phyloP scores from a whole-genome alignment of 2,888 invertebrate species.

The Abrostola triplasia region DNA sequence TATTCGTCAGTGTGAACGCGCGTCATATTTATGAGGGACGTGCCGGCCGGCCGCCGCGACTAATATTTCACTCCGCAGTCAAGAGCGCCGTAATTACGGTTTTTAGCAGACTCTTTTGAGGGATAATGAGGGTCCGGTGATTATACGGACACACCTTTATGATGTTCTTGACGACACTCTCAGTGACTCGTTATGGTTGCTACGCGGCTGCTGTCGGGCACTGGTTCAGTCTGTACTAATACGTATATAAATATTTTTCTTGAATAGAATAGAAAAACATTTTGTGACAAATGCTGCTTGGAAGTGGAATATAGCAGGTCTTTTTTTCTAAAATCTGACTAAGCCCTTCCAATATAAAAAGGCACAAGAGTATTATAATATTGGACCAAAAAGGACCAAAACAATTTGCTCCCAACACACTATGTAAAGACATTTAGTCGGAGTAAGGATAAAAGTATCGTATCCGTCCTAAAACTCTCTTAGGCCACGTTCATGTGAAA shows the following conservation, averaged over 20 bases:
- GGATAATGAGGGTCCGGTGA: constrained; percentile 5
- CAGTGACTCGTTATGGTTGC: too few relatives aligned
- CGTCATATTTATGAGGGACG: constrained; percentile 25
- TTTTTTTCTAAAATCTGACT: too few relatives aligned
- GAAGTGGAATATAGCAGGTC: too few relatives aligned
- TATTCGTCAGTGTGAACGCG: constrained; percentile 13
- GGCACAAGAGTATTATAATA: neutral
- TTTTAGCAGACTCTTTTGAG: constrained; percentile 13
- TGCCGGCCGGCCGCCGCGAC: constrained; percentile 6
- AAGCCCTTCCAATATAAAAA: too few relatives aligned
- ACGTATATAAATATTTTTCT: too few relatives aligned
- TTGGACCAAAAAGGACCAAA: neutral
- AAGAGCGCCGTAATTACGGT: constrained; percentile 22
- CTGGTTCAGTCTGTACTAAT: too few relatives aligned
- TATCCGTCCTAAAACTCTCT: neutral
- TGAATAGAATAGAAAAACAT: too few relatives aligned
- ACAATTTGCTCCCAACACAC: neutral
- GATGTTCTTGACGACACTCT: neutral
- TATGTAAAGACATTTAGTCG: neutral
- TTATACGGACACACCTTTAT: constrained; percentile 6
- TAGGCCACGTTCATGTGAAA: neutral
- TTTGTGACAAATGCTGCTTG: too few relatives aligned
- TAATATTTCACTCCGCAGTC: constrained; percentile 24
- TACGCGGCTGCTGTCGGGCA: too few relatives aligned
- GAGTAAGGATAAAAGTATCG: constrained; percentile 2